A percentile compares a stretch with the other conserved stretches of the same genome.
Evolutionary conservation across 2,888 invertebrate genomes (phyloP).

Genomic region (Bimastos eiseni): DNA sequence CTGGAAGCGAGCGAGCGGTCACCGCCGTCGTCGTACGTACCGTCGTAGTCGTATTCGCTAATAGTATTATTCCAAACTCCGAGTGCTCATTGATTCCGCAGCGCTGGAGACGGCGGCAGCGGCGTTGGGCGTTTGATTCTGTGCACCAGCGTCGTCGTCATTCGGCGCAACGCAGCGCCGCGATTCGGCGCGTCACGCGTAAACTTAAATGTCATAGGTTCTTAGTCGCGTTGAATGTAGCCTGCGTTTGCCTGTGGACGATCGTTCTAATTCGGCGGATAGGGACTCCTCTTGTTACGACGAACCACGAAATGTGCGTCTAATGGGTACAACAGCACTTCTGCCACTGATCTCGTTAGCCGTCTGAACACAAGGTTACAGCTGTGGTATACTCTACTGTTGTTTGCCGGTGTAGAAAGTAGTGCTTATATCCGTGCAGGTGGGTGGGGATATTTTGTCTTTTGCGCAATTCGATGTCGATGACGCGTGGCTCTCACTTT

Average conservation of each 20-base stretch:
- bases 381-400: neutral
- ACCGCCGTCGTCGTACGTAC: neutral
- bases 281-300: neutral
- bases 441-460: neutral
- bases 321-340: neutral
- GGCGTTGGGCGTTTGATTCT: neutral
- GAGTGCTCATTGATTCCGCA: neutral
- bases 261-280: neutral
- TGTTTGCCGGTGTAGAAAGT: neutral
- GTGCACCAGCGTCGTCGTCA: neutral
- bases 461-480: neutral
- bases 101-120: no score
- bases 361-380: neutral
- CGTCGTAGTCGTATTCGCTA: neutral
- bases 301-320: constrained; percentile 2
- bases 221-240: neutral
- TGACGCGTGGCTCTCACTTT: neutral
- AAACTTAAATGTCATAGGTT: neutral
- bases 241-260: neutral
- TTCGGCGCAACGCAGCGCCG: neutral
- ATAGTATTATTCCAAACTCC: constrained; percentile 6
- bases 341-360: neutral
- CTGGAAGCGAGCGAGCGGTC: neutral
- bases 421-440: neutral
- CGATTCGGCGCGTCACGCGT: neutral